Base-by-base conservation (phyloP, 23 tunicate genomes). In the Trididemnum nubilum region DNA sequence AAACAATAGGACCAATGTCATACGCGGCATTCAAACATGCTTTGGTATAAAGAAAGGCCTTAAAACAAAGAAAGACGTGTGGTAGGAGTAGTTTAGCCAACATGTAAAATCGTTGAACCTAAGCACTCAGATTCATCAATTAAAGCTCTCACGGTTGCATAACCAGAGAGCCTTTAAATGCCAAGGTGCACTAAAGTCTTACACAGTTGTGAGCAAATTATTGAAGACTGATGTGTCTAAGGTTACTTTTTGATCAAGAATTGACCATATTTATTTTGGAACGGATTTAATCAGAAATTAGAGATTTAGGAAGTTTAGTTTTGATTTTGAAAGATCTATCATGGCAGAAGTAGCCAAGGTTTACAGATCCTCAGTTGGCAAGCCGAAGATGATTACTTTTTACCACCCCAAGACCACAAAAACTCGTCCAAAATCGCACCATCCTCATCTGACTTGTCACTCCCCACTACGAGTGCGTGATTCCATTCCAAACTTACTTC, bases 381-480 rank as follows among this genome's bases (percentile, higher is more conserved):
- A 39, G 24, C 66, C 57, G 9, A 38, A 40, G 78, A 5, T 39
- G 29, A 22, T 40, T 15, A 36, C 27, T 2, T 32, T 7, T 3
- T 4, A 21, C 52, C 18, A 22, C 34, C 65, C 0, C 26, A 7
- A 29, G 66, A n/a, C 76, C 1, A 7, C 28, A 21, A 15, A 36
- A 69, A 38, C 23, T 19, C 71, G 78, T 12, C 60, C 84, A 2
- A 34, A 38, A 24, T 32, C 82, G 1, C 73, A 24, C 21, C 90
- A 85, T 69, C 84, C 87, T 51, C 97, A 91, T 76, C 87, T 91
- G 15, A 91, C 97, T 21, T 80, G 86, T 67, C 60, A 72, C 38
- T 91, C 97, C 2, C 97, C 97, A 2, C 69, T 91, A 1, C 73
- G 77, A 81, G 85, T 91, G 30, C 84, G 97, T 1, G 97, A 91